A percentile compares a stretch with the other conserved stretches of the same genome.
Evolutionary conservation across 2,888 invertebrate species (phyloP).

Genomic region (Yponomeuta plumbellus): DNA sequence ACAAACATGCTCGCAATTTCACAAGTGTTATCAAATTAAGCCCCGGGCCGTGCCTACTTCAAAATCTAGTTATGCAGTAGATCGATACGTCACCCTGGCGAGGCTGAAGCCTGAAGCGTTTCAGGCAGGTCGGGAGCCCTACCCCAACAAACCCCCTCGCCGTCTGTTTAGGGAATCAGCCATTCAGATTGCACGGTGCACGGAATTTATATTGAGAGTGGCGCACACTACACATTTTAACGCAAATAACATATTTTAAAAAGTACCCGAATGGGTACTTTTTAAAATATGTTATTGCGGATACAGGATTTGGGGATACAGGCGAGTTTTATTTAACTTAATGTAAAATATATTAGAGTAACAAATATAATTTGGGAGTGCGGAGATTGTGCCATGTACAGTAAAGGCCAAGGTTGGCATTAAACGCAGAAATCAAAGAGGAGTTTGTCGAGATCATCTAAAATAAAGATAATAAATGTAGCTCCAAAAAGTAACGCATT

Average conservation of each 20-base stretch:
- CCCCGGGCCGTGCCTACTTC: not conserved
- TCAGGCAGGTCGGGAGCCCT: slow-evolving; percentile 3
- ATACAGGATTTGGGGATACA: too few species aligned
- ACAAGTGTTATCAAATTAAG: not conserved
- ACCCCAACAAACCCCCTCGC: not conserved
- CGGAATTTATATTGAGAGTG: too few species aligned
- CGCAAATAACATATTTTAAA: too few species aligned
- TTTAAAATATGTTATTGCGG: too few species aligned
- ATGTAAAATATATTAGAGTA: too few species aligned
- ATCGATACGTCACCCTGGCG: slow-evolving; percentile 1
- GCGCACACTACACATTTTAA: too few species aligned
- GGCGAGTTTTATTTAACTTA: too few species aligned
- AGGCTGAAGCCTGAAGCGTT: slow-evolving; percentile 3
- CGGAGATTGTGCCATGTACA: not conserved
- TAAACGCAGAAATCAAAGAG: not conserved
- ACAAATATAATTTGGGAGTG: not conserved
- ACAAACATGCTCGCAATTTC: not conserved
- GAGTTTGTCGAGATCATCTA: not conserved
- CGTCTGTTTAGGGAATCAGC: not conserved
- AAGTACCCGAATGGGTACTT: too few species aligned
- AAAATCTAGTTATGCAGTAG: not conserved
- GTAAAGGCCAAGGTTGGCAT: not conserved
- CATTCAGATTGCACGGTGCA: not conserved
- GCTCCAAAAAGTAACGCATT: too few species aligned
- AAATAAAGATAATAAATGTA: too few species aligned